These are phyloP conservation scores for Apogon talboti DNA, from an alignment of 2,797 vertebrate genomes.

Conservation along the genomic window DNA sequence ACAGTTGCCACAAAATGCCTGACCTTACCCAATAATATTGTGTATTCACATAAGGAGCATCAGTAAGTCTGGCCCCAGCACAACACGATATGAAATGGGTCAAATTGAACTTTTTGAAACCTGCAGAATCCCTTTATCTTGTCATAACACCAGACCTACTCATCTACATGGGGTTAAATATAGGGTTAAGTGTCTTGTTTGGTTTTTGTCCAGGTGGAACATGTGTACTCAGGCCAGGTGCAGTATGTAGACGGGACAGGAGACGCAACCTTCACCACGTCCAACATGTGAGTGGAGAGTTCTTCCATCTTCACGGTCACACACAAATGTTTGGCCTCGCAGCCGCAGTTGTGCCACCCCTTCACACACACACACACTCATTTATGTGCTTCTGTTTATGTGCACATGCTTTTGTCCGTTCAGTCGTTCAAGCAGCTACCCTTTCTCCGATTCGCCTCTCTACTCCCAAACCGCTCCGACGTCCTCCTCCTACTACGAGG, in stretches of 20 bases:
- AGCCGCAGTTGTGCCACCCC: not conserved
- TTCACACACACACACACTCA: slow-evolving; percentile 12
- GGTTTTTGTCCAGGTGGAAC: slow-evolving; percentile 81
- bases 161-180: not conserved
- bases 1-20: no score
- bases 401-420: slow-evolving; percentile 7
- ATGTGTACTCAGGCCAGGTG: slow-evolving; percentile 90
- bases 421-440: slow-evolving; percentile 88
- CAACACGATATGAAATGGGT: no score
- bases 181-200: slow-evolving; percentile 5
- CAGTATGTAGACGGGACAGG: slow-evolving; percentile 90
- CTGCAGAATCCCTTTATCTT: no score
- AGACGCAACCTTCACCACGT: slow-evolving; percentile 82
- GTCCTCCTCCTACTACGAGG: slow-evolving; percentile 87
- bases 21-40: no score
- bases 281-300: slow-evolving; percentile 85
- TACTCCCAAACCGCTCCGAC: slow-evolving; percentile 86
- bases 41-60: no score
- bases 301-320: not conserved
- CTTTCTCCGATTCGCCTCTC: slow-evolving; percentile 89
- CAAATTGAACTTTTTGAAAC: no score
- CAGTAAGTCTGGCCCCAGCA: no score
- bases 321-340: not conserved
- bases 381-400: not conserved
- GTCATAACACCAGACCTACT: no score